These are phyloP conservation scores for Heliornis fulica DNA, from an alignment of 2,113 vertebrate genomes.

Conservation along the genomic window DNA sequence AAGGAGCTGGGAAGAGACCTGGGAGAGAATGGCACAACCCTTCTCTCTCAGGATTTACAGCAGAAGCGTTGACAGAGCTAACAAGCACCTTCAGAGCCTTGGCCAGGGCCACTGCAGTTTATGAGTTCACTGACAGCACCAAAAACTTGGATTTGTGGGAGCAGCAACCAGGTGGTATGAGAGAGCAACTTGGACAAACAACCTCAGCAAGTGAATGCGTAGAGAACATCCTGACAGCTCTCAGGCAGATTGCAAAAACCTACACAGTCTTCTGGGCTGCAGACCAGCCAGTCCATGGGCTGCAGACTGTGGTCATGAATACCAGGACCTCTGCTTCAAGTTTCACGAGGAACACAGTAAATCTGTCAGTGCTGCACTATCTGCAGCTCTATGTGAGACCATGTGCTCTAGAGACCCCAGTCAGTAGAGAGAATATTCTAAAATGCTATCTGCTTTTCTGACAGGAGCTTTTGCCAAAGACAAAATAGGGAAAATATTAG, in stretches of 20 bases:
- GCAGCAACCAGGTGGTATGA: background rate
- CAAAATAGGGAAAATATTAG: background rate
- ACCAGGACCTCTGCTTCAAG: background rate
- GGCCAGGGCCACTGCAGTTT: background rate
- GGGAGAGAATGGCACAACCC: too few relatives aligned
- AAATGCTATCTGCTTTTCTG: background rate
- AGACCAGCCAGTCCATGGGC: background rate
- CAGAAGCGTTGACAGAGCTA: background rate
- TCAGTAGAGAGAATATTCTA: background rate
- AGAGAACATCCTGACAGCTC: background rate
- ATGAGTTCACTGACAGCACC: background rate
- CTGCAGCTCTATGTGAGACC: background rate
- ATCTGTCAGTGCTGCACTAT: accelerated
- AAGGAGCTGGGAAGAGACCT: background rate
- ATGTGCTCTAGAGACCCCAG: accelerated
- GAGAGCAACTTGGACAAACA: background rate
- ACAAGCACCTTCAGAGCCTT: background rate
- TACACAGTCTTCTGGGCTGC: background rate
- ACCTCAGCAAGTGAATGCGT: background rate
- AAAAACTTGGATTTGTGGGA: background rate
- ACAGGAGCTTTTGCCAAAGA: background rate
- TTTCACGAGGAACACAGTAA: background rate
- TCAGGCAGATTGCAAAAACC: background rate
- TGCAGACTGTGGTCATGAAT: background rate
- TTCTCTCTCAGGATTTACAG: background rate